These are phyloP conservation scores for Cydia pomonella DNA, from an alignment of 1,140 invertebrate genomes.

Conservation along the genomic window DNA sequence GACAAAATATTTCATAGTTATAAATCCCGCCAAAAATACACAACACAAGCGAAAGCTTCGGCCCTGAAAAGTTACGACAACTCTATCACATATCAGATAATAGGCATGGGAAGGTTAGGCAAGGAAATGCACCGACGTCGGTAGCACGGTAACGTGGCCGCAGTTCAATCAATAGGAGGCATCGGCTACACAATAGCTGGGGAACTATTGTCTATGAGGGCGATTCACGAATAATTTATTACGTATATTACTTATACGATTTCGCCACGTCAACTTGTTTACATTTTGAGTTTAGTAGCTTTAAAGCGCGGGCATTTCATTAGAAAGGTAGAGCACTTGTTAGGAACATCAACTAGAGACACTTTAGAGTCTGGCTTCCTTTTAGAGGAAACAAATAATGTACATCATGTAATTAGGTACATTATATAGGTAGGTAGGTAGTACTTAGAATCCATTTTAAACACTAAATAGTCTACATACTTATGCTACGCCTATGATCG, in stretches of 20 bases:
- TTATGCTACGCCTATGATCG: too few species aligned
- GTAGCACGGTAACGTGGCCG: neutral
- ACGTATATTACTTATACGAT: neutral
- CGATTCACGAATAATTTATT: slow-evolving; percentile 27
- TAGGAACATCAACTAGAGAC: neutral
- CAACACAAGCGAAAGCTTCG: neutral
- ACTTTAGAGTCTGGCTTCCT: too few species aligned
- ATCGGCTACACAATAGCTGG: slow-evolving; percentile 27
- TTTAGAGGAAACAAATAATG: too few species aligned
- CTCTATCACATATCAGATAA: neutral
- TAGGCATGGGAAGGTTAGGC: neutral
- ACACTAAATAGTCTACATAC: neutral
- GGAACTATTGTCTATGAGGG: slow-evolving; percentile 23
- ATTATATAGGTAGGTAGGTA: too few species aligned
- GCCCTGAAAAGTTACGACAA: neutral
- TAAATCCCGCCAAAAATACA: neutral
- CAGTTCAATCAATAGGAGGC: slow-evolving; percentile 21
- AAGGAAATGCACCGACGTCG: slow-evolving; percentile 28
- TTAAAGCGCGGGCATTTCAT: neutral
- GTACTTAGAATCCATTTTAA: too few species aligned
- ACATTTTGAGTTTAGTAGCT: slow-evolving; percentile 13
- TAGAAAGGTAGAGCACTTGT: slow-evolving; percentile 3
- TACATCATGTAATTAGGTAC: too few species aligned
- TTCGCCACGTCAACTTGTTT: slow-evolving; percentile 7
- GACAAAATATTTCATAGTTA: neutral